A percentile compares a stretch with the other conserved stretches of the same genome.
phyloP scores from a whole-genome alignment of 2,113 vertebrate genomes.

The Dissostichus mawsoni region DNA sequence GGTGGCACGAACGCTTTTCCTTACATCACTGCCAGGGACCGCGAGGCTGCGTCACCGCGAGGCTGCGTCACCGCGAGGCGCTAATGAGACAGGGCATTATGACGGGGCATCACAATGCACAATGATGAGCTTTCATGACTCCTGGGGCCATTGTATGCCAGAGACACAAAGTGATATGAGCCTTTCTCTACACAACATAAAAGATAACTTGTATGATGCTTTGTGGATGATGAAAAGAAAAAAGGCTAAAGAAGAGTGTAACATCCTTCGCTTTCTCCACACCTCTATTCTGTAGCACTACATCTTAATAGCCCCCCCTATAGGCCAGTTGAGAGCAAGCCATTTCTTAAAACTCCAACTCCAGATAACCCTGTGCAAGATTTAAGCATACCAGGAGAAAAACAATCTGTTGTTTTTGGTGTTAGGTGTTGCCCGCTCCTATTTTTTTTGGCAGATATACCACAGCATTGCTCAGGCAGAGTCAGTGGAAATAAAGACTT shows the following conservation, averaged over 20 bases:
- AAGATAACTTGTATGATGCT: conserved; percentile 20
- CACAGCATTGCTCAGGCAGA: neutral
- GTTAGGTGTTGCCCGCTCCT: neutral
- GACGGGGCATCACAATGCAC: conserved; percentile 43
- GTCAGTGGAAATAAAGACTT: neutral
- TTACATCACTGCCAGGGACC: conserved; percentile 4
- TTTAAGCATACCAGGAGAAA: neutral
- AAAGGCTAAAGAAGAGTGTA: neutral
- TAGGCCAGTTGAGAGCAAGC: neutral
- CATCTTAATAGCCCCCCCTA: conserved; percentile 44
- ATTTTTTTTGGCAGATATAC: neutral
- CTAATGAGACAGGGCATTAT: conserved; percentile 26
- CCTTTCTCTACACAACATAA: neutral
- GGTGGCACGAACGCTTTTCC: neutral
- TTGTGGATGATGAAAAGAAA: conserved; percentile 6
- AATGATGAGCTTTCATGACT: conserved; percentile 61
- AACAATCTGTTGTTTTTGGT: neutral
- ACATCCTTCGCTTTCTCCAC: conserved; percentile 11
- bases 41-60: neutral
- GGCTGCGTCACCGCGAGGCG: too few relatives aligned
- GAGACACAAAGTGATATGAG: conserved; percentile 38
- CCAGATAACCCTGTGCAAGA: neutral
- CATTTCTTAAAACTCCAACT: neutral
- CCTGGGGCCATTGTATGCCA: conserved; percentile 7
- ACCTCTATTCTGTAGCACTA: neutral